Evolutionary conservation across 2,888 invertebrate genomes (phyloP), one percentile per base, ranked within the genome.

Genomic region (Merodon equestris): DNA sequence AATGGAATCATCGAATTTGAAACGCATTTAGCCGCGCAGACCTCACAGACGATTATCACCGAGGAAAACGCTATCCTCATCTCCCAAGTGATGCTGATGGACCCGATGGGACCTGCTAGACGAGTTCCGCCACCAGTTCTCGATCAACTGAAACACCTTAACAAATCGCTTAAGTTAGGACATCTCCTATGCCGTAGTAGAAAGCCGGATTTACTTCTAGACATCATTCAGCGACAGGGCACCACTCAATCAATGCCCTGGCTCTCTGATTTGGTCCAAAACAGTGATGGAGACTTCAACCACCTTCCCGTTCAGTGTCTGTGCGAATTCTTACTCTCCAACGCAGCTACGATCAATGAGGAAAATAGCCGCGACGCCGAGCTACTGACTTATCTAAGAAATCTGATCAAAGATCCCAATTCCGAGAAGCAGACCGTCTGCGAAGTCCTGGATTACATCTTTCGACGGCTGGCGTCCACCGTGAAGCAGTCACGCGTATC

Each of bases 221-320:
- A 97, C 85, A 95, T 98, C 75, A 97, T 98, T 87, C 95, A 97
- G 84, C 89, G 97, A 17, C 95, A 95, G 86, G 95, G 96, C 82
- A 94, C 97, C 9, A 93, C 96, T 0, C 95, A 97, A 83, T 96
- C 97, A 44, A 97, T 98, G 97, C 97, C 98, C 2, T 98, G 98
- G 98, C 90, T 98, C 77, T 97, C 97, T 9, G 97, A 97, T 87
- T 90, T 98, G 74, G 96, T 98, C 12, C 94, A 97, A 84, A 96
- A 95, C 83, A 96, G 96, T 82, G 97, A 97, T 85, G 95, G 87
- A 1, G 89, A 89, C 61, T 89, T 90, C 82, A 94, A 95, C 85
- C 95, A 97, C 83, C 90, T 99, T 15, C 98, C 98, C 0, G 97
- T 98, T n/a, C 98, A 98, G 86, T 98, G 98, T 86, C 91, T 99